phyloP scores from a whole-genome alignment of 2,888 invertebrate species.

The Leptopilina drosophilae region DNA sequence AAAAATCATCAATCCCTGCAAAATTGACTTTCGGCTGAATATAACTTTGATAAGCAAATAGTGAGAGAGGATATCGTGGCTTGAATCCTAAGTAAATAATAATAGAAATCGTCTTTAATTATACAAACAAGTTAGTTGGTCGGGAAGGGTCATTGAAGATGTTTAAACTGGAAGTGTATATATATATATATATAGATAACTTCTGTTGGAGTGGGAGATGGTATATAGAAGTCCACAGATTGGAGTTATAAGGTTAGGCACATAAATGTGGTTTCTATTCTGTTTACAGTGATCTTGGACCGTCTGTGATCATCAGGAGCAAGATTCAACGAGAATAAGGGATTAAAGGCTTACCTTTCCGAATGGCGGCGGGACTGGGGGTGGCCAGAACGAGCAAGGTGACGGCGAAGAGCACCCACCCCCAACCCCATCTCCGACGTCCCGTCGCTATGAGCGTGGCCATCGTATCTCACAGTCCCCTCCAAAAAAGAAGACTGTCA shows the following conservation, averaged over 20 bases:
- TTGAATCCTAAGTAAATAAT: conserved; percentile 9
- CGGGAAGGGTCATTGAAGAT: conserved; percentile 10
- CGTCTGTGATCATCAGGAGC: conserved; percentile 51
- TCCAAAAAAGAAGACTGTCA: conserved; percentile 62
- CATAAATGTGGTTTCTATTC: conserved; percentile 41
- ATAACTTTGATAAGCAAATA: background rate
- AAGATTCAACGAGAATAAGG: conserved; percentile 45
- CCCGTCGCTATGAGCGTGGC: conserved; percentile 54
- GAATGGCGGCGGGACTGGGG: conserved; percentile 73
- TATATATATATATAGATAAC: too few relatives aligned
- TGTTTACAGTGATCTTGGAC: conserved; percentile 47
- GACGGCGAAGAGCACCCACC: conserved; percentile 69
- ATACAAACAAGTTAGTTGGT: conserved; percentile 2
- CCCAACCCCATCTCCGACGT: conserved; percentile 60
- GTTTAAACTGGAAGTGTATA: background rate
- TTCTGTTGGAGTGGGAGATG: too few relatives aligned
- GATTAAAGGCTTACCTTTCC: conserved; percentile 71
- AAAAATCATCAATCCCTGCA: background rate
- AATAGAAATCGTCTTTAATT: conserved; percentile 12
- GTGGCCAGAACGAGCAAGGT: conserved; percentile 71
- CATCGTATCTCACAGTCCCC: conserved; percentile 59
- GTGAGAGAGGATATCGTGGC: background rate
- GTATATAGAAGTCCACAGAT: conserved; percentile 8
- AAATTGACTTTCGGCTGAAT: background rate
- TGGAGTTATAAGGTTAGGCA: conserved; percentile 26